phyloP scores from a whole-genome alignment of 1,140 invertebrate genomes.

The Ceratitis capitata region DNA sequence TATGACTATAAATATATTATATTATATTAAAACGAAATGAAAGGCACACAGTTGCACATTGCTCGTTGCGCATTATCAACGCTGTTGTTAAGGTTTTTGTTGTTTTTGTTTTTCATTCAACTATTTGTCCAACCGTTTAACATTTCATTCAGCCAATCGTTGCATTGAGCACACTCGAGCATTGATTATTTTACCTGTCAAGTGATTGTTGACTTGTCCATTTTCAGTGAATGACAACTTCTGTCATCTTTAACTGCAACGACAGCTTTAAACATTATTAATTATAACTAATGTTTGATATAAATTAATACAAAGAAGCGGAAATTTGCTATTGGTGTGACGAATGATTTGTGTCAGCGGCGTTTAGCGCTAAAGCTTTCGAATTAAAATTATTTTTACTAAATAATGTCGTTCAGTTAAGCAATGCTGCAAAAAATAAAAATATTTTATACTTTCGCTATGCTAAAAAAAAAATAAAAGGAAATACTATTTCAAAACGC shows the following conservation, averaged over 20 bases:
- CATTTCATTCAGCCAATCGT: neutral
- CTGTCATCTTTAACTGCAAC: neutral
- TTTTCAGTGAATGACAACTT: too few relatives aligned
- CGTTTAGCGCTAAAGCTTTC: neutral
- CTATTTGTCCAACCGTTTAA: neutral
- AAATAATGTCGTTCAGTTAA: too few relatives aligned
- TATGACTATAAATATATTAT: neutral
- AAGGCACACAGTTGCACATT: neutral
- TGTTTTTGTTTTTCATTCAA: too few relatives aligned
- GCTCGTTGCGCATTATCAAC: neutral
- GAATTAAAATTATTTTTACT: too few relatives aligned
- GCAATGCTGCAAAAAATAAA: too few relatives aligned
- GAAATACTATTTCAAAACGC: neutral
- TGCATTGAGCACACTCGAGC: neutral
- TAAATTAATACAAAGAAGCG: neutral
- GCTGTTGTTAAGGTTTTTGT: too few relatives aligned
- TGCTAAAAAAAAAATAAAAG: neutral
- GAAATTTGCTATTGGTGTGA: neutral
- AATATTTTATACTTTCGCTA: too few relatives aligned
- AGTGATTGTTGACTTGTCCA: slow-evolving; percentile 5
- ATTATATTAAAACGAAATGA: neutral
- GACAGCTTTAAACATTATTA: neutral
- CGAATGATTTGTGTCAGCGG: neutral
- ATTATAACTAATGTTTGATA: neutral
- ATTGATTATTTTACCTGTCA: neutral